Conservation (phyloP, 2,888 invertebrate species). For the Linyphia triangularis region DNA sequence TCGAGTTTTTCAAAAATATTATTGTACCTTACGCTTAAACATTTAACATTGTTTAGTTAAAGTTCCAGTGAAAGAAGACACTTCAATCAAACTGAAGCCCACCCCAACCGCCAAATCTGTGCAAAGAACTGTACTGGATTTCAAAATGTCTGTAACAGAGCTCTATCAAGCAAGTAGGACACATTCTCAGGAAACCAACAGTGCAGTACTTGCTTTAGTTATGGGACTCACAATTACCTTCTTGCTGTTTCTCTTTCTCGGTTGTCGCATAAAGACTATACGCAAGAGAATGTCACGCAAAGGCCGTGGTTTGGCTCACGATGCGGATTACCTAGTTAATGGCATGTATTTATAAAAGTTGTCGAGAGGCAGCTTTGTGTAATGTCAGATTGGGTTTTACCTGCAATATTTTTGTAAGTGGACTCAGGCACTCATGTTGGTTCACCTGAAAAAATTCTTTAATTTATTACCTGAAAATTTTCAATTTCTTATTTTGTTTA, state of each 20-base stretch:
- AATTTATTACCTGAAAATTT: no score
- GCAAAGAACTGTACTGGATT: slow-evolving; percentile 63
- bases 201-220: slow-evolving; percentile 86
- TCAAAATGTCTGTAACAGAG: slow-evolving; percentile 69
- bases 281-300: slow-evolving; percentile 85
- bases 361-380: neutral
- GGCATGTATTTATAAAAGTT: slow-evolving; percentile 94
- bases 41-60: slow-evolving; percentile 12
- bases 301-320: slow-evolving; percentile 81
- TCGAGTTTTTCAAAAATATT: no score
- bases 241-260: slow-evolving; percentile 88
- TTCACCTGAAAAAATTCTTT: no score
- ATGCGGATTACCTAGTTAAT: slow-evolving; percentile 97
- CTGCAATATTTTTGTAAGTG: neutral
- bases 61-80: neutral
- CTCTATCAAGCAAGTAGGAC: slow-evolving; percentile 70
- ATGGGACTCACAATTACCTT: slow-evolving; percentile 89
- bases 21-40: no score
- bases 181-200: slow-evolving; percentile 75
- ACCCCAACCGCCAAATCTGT: neutral
- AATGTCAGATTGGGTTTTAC: neutral
- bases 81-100: slow-evolving; percentile 29
- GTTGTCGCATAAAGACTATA: slow-evolving; percentile 90
- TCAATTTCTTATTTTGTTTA: no score
- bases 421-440: neutral